A percentile compares a stretch with the other conserved stretches of the same genome.
These are phyloP conservation scores for Oxyura jamaicensis DNA, from an alignment of 2,113 vertebrate genomes.

Conservation along the genomic window DNA sequence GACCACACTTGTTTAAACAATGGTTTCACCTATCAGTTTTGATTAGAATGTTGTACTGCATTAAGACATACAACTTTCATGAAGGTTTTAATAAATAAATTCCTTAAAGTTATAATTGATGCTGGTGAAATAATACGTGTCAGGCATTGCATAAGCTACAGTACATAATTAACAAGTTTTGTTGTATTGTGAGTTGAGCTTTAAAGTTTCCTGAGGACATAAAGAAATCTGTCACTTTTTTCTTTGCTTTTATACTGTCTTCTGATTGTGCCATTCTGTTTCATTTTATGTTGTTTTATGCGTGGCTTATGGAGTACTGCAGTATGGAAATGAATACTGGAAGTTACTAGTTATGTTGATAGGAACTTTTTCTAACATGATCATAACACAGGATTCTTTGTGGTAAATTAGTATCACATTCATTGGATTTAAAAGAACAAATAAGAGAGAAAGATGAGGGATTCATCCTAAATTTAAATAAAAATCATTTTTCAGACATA, in stretches of 20 bases:
- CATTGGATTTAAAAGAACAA: background rate
- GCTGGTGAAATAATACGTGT: background rate
- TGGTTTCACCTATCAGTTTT: background rate
- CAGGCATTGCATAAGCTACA: background rate
- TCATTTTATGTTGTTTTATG: background rate
- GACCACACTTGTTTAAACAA: background rate
- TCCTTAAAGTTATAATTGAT: background rate
- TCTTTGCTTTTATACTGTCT: background rate
- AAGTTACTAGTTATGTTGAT: background rate
- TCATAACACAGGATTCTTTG: background rate
- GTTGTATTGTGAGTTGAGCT: background rate
- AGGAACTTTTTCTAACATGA: too few relatives aligned
- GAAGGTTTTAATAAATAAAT: background rate
- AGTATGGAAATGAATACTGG: background rate
- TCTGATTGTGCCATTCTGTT: background rate
- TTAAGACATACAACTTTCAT: background rate
- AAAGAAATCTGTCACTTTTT: background rate
- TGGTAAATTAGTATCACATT: background rate
- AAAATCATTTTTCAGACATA: slow-evolving; percentile 20
- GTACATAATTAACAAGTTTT: background rate
- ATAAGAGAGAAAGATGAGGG: background rate
- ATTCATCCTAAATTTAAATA: slow-evolving; percentile 48
- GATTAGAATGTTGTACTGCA: background rate
- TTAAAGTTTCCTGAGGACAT: background rate
- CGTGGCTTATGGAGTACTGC: background rate